Evolutionary conservation across 2,113 vertebrate genomes (phyloP).

Genomic region (Stigmatopora argus): DNA sequence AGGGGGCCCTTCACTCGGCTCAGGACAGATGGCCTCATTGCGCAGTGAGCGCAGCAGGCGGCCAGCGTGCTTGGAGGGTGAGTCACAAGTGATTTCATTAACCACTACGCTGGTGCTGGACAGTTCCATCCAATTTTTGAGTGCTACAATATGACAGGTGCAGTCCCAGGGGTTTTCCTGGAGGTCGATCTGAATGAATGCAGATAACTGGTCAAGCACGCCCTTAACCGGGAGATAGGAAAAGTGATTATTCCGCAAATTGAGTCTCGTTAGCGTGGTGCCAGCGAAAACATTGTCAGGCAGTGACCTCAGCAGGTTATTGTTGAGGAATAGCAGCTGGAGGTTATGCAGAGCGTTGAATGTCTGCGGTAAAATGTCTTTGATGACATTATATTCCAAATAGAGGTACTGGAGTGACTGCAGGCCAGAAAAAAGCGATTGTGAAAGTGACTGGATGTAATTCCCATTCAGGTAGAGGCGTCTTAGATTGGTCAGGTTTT

Average conservation of each 20-base stretch:
- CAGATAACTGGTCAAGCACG: constrained; percentile 92
- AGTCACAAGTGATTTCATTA: constrained; percentile 94
- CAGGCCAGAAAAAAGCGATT: constrained; percentile 84
- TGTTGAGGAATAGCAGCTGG: constrained; percentile 94
- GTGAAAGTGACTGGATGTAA: constrained; percentile 89
- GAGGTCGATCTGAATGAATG: constrained; percentile 97
- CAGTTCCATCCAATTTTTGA: constrained; percentile 95
- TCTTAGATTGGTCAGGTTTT: constrained; percentile 89
- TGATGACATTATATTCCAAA: constrained; percentile 97
- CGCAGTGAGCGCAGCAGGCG: constrained; percentile 87
- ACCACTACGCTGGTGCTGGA: constrained; percentile 88
- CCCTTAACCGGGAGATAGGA: constrained; percentile 86
- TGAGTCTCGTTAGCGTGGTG: constrained; percentile 91
- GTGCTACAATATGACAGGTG: constrained; percentile 87
- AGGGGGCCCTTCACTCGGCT: constrained; percentile 69
- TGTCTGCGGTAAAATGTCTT: constrained; percentile 86
- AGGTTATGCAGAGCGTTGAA: constrained; percentile 88
- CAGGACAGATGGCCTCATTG: constrained; percentile 90
- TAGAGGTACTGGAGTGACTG: constrained; percentile 95
- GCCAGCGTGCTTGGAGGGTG: constrained; percentile 86
- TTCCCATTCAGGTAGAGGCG: constrained; percentile 96
- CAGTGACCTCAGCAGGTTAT: constrained; percentile 87
- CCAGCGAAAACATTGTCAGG: constrained; percentile 87
- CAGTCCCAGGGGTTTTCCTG: constrained; percentile 99
- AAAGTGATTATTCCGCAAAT: constrained; percentile 96